These are phyloP conservation scores for Globicephala melas DNA, from an alignment of 2,113 vertebrate genomes.

Conservation along the genomic window DNA sequence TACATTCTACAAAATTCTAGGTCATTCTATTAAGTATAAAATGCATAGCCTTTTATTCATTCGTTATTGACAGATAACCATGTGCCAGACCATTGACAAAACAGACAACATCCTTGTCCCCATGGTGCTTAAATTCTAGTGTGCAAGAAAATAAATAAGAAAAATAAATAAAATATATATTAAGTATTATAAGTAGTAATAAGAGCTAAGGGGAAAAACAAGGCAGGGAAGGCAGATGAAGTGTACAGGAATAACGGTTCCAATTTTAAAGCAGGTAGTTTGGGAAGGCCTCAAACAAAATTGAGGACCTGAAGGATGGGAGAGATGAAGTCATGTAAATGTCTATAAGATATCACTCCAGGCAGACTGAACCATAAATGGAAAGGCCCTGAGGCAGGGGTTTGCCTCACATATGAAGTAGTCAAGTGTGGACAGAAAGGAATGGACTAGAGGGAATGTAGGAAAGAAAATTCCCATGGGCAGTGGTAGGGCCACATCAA, in stretches of 20 bases:
- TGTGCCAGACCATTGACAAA: background rate
- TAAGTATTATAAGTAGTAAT: background rate
- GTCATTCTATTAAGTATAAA: background rate
- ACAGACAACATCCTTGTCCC: background rate
- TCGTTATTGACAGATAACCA: background rate
- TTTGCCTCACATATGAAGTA: background rate
- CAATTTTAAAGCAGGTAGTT: background rate
- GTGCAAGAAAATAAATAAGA: background rate
- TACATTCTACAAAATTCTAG: background rate
- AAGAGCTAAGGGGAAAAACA: background rate
- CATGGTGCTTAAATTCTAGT: background rate
- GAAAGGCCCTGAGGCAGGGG: background rate
- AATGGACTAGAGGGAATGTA: background rate
- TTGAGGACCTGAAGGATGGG: background rate
- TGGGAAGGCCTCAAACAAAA: background rate
- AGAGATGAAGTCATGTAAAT: background rate
- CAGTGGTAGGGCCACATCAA: background rate
- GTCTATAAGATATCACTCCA: background rate
- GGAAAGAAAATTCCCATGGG: background rate
- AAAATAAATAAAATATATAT: background rate
- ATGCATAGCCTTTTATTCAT: background rate
- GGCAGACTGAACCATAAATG: fast-evolving
- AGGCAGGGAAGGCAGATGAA: background rate
- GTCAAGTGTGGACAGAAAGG: background rate
- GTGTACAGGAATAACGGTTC: fast-evolving